Evolutionary conservation across 1,140 invertebrate genomes (phyloP), one percentile per base, ranked within the genome.

Genomic region (Sminthurides bifidus): DNA sequence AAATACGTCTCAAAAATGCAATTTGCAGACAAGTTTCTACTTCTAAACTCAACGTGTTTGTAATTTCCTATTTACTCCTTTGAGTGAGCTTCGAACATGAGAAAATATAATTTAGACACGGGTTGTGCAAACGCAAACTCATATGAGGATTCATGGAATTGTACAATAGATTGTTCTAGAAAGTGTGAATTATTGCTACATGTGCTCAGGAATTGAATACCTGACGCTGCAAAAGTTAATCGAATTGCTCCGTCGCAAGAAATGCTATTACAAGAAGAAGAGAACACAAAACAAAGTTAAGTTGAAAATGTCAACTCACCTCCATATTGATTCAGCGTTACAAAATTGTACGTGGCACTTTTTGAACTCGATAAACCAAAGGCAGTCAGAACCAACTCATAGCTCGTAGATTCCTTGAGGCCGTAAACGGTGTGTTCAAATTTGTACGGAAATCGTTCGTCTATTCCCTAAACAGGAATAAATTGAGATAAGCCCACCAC

Each of bases 321-420:
- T 53, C 60, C 60, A 23, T 52, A 50, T 46, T 54, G 37, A 6
- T 51, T 62, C 15, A 58, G 54, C 17, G 60, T 62, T 1, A 52
- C 54, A 33, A 62, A 62, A 31, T 40, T 44, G 24, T 50, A 59
- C 15, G 38, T 51, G 17, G 60, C 49, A 19, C 38, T 52, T 37
- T 29, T 53, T 44, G 56, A 58, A 26, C 40, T 41, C 4, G 60
- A 56, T 33, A 56, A 52, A 12, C 56, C 56, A 56, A 56, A 62
- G 21, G 54, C 40, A 19, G 60, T 52, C n/a, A 62, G 12, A 33
- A 49, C n/a, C 27, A 62, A 49, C 37, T 58, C 56, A 37, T 62
- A 62, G n/a, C 56, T 41, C 15, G 60, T 62, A 1, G 56, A 35
- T 29, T 48, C 37, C 30, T 56, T 55, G n/a, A 62, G 43, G 14